Conservation (phyloP, 2,888 invertebrate species). For the Parasteatoda lunata region DNA sequence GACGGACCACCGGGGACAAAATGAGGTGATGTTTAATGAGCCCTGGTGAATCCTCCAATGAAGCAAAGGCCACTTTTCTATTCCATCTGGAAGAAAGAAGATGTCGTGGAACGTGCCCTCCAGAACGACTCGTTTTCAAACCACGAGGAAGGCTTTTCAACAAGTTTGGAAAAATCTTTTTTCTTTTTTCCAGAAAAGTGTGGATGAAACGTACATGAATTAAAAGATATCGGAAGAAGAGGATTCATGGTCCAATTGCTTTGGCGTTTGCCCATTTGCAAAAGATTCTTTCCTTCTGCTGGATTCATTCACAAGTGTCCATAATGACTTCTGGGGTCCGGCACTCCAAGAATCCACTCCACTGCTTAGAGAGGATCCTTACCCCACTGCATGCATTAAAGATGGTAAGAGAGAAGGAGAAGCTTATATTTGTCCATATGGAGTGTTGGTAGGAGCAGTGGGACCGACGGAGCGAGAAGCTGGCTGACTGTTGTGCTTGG, state of each 20-base stretch:
- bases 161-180: neutral
- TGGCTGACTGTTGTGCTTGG: conserved; percentile 56
- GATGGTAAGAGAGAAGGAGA: conserved; percentile 16
- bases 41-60: neutral
- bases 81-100: neutral
- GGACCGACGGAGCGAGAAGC: neutral
- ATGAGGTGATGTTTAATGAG: conserved; percentile 3
- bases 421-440: conserved; percentile 61
- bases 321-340: conserved; percentile 27
- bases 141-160: neutral
- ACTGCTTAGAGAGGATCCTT: neutral
- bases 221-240: neutral
- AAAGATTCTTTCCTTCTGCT: neutral
- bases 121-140: neutral
- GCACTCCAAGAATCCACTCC: neutral
- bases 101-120: neutral
- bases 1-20: neutral
- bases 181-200: neutral
- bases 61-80: neutral
- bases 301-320: conserved; percentile 47
- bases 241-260: conserved; percentile 2
- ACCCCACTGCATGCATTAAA: neutral
- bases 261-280: neutral
- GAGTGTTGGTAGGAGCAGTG: conserved; percentile 36
- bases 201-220: neutral